Evolutionary conservation across 2,113 vertebrate species (phyloP).

Genomic region (Myotis yumanensis): DNA sequence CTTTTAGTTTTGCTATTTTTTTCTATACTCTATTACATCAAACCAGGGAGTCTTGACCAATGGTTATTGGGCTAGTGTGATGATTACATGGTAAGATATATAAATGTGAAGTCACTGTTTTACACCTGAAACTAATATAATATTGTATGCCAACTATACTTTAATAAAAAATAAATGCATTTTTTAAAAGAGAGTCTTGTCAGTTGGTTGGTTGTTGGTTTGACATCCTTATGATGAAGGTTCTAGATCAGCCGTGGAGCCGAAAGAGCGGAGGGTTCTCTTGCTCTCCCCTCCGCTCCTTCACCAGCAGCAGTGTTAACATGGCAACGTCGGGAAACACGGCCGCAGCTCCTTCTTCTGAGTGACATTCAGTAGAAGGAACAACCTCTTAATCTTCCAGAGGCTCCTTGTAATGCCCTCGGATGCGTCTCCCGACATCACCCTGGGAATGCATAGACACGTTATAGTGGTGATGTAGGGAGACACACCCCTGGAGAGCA

Average conservation of each 20-base stretch:
- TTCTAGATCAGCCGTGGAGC: background rate
- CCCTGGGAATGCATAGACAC: too few species aligned
- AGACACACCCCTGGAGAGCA: too few species aligned
- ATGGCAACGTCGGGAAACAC: too few species aligned
- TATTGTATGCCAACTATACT: background rate
- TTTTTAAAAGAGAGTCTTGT: background rate
- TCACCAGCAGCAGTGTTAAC: too few species aligned
- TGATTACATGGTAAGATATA: background rate
- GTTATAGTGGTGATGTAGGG: too few species aligned
- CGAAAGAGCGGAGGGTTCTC: too few species aligned
- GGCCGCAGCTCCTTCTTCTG: too few species aligned
- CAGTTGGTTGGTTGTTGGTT: background rate
- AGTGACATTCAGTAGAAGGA: too few species aligned
- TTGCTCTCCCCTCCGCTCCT: too few species aligned
- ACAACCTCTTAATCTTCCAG: too few species aligned
- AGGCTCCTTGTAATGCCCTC: too few species aligned
- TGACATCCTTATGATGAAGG: background rate
- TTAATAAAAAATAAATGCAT: background rate
- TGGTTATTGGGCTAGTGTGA: background rate
- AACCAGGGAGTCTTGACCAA: background rate
- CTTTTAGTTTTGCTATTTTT: background rate
- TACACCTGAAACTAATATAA: background rate
- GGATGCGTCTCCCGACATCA: too few species aligned
- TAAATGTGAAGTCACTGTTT: background rate
- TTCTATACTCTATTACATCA: background rate